Percentiles rank a stretch among this genome's conserved stretches.
Conservation (phyloP, 1,140 invertebrate genomes). For the Prorops nasuta region DNA sequence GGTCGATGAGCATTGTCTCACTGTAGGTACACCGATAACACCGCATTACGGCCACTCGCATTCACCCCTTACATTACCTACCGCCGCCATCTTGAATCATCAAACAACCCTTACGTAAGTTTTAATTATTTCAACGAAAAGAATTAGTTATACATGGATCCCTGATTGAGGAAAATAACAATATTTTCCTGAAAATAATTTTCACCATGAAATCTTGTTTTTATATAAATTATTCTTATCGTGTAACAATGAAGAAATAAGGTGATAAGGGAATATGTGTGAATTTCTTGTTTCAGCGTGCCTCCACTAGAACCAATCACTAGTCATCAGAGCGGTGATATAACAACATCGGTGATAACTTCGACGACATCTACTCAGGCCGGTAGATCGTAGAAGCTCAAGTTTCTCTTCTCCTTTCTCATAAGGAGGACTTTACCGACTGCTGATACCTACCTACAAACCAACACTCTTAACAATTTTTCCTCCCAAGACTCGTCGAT, state of each 20-base stretch:
- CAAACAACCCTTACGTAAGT: conserved; percentile 54
- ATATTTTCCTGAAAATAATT: too few relatives aligned
- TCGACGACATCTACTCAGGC: conserved; percentile 40
- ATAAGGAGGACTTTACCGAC: neutral
- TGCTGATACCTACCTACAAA: neutral
- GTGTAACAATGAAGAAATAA: too few relatives aligned
- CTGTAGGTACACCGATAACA: conserved; percentile 37
- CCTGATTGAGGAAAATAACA: too few relatives aligned
- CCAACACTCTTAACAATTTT: neutral
- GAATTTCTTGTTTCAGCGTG: conserved; percentile 38
- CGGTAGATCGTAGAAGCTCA: conserved; percentile 34
- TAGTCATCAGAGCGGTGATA: conserved; percentile 39
- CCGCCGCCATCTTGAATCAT: conserved; percentile 50
- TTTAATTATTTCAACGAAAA: too few relatives aligned
- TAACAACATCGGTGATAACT: conserved; percentile 43
- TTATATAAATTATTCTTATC: too few relatives aligned
- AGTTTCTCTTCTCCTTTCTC: neutral
- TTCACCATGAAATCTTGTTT: too few relatives aligned
- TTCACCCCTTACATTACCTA: conserved; percentile 51
- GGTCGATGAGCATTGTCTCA: conserved; percentile 41
- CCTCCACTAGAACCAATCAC: conserved; percentile 51
- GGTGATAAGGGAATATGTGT: conserved; percentile 4
- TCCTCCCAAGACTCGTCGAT: neutral
- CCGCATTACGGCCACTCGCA: conserved; percentile 47
- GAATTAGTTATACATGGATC: too few relatives aligned